Conservation (phyloP, 2,888 invertebrate genomes). For the Ganaspis brasiliensis region DNA sequence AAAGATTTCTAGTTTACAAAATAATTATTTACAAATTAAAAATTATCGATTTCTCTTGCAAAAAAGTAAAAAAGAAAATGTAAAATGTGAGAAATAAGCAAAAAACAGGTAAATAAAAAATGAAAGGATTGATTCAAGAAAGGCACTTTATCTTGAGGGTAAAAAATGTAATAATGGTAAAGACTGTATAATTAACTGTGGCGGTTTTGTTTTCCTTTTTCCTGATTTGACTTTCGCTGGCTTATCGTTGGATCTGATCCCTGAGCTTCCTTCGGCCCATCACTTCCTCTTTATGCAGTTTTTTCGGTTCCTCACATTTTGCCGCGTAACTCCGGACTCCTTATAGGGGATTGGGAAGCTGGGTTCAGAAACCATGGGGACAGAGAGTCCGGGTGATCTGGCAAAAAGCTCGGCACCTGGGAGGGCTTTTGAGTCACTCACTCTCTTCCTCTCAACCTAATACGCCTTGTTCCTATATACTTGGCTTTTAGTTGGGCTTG, state of each 20-base stretch:
- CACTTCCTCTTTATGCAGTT: slow-evolving; percentile 41
- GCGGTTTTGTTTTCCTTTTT: not conserved
- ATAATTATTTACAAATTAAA: too few species aligned
- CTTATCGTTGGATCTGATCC: slow-evolving; percentile 34
- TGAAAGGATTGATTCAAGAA: not conserved
- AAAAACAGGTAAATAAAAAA: too few species aligned
- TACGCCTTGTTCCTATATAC: slow-evolving; percentile 17
- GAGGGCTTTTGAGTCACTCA: slow-evolving; percentile 48
- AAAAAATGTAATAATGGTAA: not conserved
- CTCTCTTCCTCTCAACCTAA: slow-evolving; percentile 37
- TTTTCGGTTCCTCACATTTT: slow-evolving; percentile 32
- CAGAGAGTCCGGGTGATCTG: not conserved
- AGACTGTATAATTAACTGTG: slow-evolving; percentile 9
- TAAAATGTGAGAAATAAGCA: too few species aligned
- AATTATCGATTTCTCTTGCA: too few species aligned
- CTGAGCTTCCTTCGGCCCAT: slow-evolving; percentile 3
- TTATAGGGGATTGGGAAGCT: slow-evolving; percentile 33
- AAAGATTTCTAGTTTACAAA: too few species aligned
- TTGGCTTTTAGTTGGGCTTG: slow-evolving; percentile 47
- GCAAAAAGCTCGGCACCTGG: slow-evolving; percentile 49
- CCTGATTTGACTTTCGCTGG: slow-evolving; percentile 12
- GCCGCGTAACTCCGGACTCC: slow-evolving; percentile 28
- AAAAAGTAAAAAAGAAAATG: not conserved
- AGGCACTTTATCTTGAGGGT: not conserved
- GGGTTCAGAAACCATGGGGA: not conserved